Conservation (phyloP, 2,888 invertebrate species). For the Limenitis camilla region DNA sequence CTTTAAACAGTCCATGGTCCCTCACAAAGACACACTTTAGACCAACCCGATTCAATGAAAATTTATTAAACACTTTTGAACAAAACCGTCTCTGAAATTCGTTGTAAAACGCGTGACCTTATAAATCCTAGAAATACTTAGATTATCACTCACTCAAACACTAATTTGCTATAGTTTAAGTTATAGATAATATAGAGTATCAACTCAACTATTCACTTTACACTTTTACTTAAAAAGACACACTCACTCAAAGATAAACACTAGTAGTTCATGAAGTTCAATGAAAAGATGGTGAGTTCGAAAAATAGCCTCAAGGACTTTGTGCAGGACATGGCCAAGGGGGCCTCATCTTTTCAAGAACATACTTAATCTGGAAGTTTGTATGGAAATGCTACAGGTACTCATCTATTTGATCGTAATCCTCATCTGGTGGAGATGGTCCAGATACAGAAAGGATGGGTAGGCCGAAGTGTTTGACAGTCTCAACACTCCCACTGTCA, state of each 20-base stretch:
- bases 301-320: slow-evolving; percentile 51
- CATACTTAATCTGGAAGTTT: slow-evolving; percentile 68
- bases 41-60: slow-evolving; percentile 14
- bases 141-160: slow-evolving; percentile 6
- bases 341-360: slow-evolving; percentile 65
- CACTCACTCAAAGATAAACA: slow-evolving; percentile 16
- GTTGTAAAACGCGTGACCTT: slow-evolving; percentile 37
- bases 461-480: slow-evolving; percentile 79
- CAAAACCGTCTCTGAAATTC: slow-evolving; percentile 39
- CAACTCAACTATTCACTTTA: background rate
- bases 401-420: slow-evolving; percentile 76
- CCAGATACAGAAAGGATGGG: slow-evolving; percentile 86
- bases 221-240: slow-evolving; percentile 2
- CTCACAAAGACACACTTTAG: slow-evolving; percentile 55
- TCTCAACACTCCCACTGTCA: slow-evolving; percentile 65
- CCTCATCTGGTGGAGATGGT: slow-evolving; percentile 85
- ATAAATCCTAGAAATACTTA: slow-evolving; percentile 21
- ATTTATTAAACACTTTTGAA: no score
- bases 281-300: slow-evolving; percentile 28
- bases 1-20: slow-evolving; percentile 56
- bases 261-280: slow-evolving; percentile 32
- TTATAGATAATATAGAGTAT: background rate
- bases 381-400: slow-evolving; percentile 76
- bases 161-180: slow-evolving; percentile 14
- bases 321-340: slow-evolving; percentile 62